Evolutionary conservation across 2,888 invertebrate species (phyloP).

Genomic region (Ophonus ardosiacus): DNA sequence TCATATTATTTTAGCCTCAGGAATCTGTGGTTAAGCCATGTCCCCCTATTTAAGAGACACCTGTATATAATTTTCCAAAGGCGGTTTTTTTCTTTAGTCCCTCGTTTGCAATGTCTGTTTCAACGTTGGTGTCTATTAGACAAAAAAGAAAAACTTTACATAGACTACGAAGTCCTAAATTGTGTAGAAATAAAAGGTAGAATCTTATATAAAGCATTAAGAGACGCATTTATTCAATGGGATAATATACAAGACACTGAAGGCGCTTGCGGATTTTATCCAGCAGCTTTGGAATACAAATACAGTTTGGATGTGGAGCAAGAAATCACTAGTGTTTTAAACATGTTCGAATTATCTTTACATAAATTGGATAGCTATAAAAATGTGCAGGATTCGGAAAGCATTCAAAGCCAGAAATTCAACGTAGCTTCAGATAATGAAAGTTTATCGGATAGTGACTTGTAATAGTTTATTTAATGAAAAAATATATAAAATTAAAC

Average conservation of each 20-base stretch:
- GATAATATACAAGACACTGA: constrained; percentile 64
- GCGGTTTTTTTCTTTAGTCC: constrained; percentile 51
- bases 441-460: constrained; percentile 1
- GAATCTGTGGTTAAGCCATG: too few species aligned
- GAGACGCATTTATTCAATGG: constrained; percentile 64
- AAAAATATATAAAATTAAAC: neutral
- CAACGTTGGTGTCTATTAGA: constrained; percentile 61
- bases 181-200: constrained; percentile 49
- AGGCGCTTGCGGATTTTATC: constrained; percentile 56
- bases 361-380: constrained; percentile 30
- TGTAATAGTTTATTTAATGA: neutral
- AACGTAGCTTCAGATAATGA: neutral
- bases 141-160: constrained; percentile 50
- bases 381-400: neutral
- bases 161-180: constrained; percentile 62
- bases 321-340: constrained; percentile 48
- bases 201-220: constrained; percentile 61
- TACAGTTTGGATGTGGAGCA: constrained; percentile 22
- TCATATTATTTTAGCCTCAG: too few species aligned
- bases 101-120: constrained; percentile 63
- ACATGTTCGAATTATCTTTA: constrained; percentile 41
- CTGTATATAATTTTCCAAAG: too few species aligned
- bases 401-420: neutral
- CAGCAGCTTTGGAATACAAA: constrained; percentile 24
- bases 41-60: too few species aligned